Evolutionary conservation across 2,888 invertebrate genomes (phyloP).

Genomic region (Criorhina ranunculi): DNA sequence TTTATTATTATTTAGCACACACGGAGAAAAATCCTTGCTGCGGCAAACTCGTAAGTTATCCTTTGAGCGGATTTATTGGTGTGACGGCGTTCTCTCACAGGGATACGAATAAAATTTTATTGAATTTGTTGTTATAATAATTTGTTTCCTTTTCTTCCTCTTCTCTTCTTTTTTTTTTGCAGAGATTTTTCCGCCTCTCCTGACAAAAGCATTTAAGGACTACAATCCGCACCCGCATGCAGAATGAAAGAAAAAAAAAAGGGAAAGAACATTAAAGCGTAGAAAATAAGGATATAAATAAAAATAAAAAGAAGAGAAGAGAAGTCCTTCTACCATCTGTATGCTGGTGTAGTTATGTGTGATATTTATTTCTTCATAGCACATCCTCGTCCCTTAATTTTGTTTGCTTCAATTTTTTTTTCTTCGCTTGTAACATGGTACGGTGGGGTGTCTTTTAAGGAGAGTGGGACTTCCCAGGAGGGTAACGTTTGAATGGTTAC

Average conservation of each 20-base stretch:
- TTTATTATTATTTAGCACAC: constrained; percentile 6
- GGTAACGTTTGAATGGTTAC: constrained; percentile 16
- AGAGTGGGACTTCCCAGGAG: neutral
- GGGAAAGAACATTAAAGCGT: constrained; percentile 41
- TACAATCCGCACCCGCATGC: constrained; percentile 25
- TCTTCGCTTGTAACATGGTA: neutral
- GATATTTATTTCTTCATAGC: constrained; percentile 47
- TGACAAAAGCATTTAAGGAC: constrained; percentile 43
- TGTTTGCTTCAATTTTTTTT: constrained; percentile 22
- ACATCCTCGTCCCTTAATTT: constrained; percentile 35
- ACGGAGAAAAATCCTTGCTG: constrained; percentile 8
- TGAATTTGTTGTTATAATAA: constrained; percentile 32
- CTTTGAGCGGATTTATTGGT: constrained; percentile 53
- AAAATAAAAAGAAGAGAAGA: neutral
- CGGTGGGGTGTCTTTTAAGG: too few relatives aligned
- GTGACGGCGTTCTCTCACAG: neutral
- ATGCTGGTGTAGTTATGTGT: constrained; percentile 34
- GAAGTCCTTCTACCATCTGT: neutral
- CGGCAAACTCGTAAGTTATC: constrained; percentile 19
- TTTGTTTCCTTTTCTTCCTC: neutral
- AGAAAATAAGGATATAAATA: constrained; percentile 39
- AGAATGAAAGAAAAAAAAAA: neutral
- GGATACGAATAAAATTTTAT: constrained; percentile 41
- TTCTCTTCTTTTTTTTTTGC: too few relatives aligned
- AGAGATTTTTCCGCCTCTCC: constrained; percentile 9